A percentile compares a stretch with the other conserved stretches of the same genome.
Evolutionary conservation across 2,888 invertebrate genomes (phyloP).

Genomic region (Drosophila nigritarsus): DNA sequence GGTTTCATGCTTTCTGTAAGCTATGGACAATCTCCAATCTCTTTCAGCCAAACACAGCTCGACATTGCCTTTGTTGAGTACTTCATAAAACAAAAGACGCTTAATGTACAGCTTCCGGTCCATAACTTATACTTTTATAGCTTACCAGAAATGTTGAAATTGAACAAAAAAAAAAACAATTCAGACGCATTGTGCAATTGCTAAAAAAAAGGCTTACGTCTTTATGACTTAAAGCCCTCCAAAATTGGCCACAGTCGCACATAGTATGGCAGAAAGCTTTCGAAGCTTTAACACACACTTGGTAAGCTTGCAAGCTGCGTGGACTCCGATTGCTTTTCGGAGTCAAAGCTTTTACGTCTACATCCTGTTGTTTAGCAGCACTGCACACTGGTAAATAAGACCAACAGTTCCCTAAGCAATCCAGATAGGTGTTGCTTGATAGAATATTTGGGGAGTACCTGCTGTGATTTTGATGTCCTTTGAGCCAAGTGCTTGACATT

Average conservation of each 20-base stretch:
- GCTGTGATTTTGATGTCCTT: constrained; percentile 40
- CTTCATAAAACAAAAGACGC: neutral
- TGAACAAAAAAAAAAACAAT: neutral
- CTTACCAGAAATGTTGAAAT: neutral
- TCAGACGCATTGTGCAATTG: neutral
- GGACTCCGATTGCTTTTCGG: constrained; percentile 31
- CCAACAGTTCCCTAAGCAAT: neutral
- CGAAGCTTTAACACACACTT: neutral
- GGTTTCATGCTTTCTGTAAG: no score
- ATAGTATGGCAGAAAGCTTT: neutral
- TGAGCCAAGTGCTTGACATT: neutral
- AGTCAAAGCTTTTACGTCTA: neutral
- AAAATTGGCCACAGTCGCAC: neutral
- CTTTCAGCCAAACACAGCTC: neutral
- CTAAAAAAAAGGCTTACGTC: neutral
- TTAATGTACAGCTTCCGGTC: neutral
- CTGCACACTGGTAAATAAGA: constrained; percentile 10
- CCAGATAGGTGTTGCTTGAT: neutral
- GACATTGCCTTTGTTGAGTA: neutral
- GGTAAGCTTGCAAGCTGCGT: constrained; percentile 8
- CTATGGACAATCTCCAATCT: neutral
- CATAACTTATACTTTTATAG: neutral
- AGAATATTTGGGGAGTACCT: constrained; percentile 33
- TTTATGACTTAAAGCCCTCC: neutral
- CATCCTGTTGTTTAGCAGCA: constrained; percentile 23